Evolutionary conservation across 2,888 invertebrate species (phyloP), one percentile per base, ranked within the genome.

Genomic region (Panopea generosa): DNA sequence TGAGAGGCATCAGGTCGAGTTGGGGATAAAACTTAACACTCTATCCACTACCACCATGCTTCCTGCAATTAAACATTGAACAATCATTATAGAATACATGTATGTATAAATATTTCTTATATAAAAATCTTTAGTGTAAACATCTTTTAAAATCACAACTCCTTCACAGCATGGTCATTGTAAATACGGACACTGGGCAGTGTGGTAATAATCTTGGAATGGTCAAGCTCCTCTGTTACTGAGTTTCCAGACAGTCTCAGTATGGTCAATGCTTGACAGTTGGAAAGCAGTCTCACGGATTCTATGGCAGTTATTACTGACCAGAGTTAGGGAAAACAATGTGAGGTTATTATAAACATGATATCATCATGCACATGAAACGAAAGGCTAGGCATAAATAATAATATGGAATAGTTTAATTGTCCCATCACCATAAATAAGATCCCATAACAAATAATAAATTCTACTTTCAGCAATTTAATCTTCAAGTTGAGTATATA

Each of bases 181-280:
- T 65, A 22, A 16, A 52, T 50, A 22, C 52, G 59, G 3, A 72
- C n/a, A 38, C 59, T 53, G n/a, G 76, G 66, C 27, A 80, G 66
- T 1, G 69, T 56, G 22, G 40, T 45, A 18, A 49, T 62, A 7
- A 80, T 59, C 20, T 63, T 40, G 4, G 57, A 22, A 22, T 45
- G 33, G 18, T 66, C 47, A 2, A 70, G 14, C 2, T 33, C 24
- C 18, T 77, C 65, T 18, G 62, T 47, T 1, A 81, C 66, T 18
- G 77, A 75, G 59, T 81, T 81, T 65, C 81, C 81, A 24, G 24
- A 20, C 45, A 81, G 11, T 50, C 71, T 67, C 33, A 81, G 68
- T 33, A 66, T 73, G 57, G 57, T 47, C 14, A 81, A 69, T 14
- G 50, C 53, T n/a, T 22, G 27, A 40, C 77, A 77, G 2, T 53